Evolutionary conservation across 2,113 vertebrate species (phyloP), one percentile per base, ranked within the genome.

Genomic region (Saguinus midas): DNA sequence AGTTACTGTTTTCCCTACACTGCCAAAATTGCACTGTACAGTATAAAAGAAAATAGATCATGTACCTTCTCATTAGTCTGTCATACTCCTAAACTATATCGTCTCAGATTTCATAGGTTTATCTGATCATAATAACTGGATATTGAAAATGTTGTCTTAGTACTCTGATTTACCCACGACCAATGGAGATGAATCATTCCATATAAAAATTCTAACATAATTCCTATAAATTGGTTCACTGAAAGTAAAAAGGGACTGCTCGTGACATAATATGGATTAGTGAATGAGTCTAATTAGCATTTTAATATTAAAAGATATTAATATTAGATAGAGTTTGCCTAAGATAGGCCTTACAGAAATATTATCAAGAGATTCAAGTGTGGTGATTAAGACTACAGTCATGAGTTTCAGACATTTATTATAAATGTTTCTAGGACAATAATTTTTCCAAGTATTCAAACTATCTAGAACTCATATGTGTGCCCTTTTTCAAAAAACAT

Each of bases 231-330:
- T 8, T 82, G n/a, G 17, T 37, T 92, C 43, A 73, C 1, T 84
- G 57, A 66, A 91, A 92, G 61, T 75, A 85, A 25, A 88, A 80
- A 93, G 2, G 25, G 8, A 58, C 43, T 61, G 17, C 14, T 89
- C 25, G 27, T 35, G 43, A 73, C 7, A 55, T 48, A 86, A 27
- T 70, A 73, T 1, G 32, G 27, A 82, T 85, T 48, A 78, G 35
- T 55, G 40, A 94, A 75, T 72, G 66, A 92, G 29, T 27, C 3
- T 85, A 86, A 75, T 14, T 80, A 58, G 21, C 70, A 66, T 55
- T 50, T 89, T 85, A 90, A 66, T 78, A 72, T 61, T 88, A 88
- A 86, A 92, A 61, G 8, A n/a, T 40, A 79, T 93, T 75, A 73
- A 55, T 85, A 81, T 80, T 25, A 84, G 86, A 55, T 40, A 8